Base-by-base conservation (phyloP, 2,888 invertebrate genomes). In the Euzophera pinguis region DNA sequence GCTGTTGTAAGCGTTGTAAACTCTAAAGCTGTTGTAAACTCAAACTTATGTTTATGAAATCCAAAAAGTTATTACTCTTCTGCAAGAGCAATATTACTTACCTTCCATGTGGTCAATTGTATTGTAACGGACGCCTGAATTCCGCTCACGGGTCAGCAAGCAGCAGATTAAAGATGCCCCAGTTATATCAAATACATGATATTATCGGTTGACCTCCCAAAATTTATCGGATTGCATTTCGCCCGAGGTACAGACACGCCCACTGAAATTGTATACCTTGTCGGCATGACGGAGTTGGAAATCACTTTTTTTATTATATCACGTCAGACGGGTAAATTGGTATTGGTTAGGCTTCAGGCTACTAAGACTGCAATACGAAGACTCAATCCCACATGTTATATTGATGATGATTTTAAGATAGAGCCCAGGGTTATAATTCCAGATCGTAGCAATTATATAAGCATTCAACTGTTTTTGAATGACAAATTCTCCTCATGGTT, bases 121-220 rank as follows among this genome's bases (percentile, higher is more conserved):
- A 81, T 69, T 62, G 69, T 80, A 81, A 79, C 73, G 75, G 75
- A 60, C 66, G 55, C 62, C 71, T 67, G 64, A 73, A 78, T 75
- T 77, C 73, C 71, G 73, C 75, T 71, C 68, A 64, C 70, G 69
- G 75, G 74, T 78, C 76, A 77, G 72, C 67, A 71, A 69, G 71
- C 71, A 71, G 60, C 65, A 69, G 75, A 76, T 75, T 75, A 73
- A 69, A 81, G 78, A 81, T 81, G 76, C 62, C 77, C 77, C 69
- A 73, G 76, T 78, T 82, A 69, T 67, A 67, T 62, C 62, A 62
- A 63, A 66, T 62, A 61, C 71, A 64, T 67, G 63, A 67, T 63
- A 59, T 73, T 81, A 82, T 81, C 78, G 60, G 62, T 55, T 74
- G 76, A 80, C 81, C 81, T 78, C 76, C 64, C 71, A 74, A 78